phyloP scores from a whole-genome alignment of 2,797 vertebrate genomes.

The Coracias cyanogaster region DNA sequence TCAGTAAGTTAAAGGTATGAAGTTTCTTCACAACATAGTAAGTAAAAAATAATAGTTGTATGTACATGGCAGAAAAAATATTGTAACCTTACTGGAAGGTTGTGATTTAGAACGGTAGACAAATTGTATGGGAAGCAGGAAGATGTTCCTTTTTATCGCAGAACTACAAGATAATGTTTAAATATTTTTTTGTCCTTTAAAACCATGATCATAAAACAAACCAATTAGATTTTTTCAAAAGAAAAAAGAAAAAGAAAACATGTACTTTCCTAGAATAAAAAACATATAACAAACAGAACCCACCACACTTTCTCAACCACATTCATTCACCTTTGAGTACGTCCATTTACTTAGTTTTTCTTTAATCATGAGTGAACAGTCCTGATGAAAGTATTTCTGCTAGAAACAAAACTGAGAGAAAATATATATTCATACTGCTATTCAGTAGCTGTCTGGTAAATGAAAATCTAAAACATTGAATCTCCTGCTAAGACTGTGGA shows the following conservation, averaged over 20 bases:
- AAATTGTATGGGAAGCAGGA: not conserved
- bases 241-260: not conserved
- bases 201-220: not conserved
- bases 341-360: not conserved
- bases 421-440: not conserved
- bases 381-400: not conserved
- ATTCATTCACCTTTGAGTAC: conserved; percentile 8
- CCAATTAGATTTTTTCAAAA: not conserved
- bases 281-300: not conserved
- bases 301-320: not conserved
- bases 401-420: not conserved
- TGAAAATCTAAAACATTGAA: not conserved
- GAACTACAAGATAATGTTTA: not conserved
- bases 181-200: not conserved
- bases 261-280: not conserved
- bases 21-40: not conserved
- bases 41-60: not conserved
- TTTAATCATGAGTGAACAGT: not conserved
- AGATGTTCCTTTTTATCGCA: not conserved
- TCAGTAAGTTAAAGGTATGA: not conserved
- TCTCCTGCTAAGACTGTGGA: conserved; percentile 4
- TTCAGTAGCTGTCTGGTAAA: not conserved
- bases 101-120: not conserved
- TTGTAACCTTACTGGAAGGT: not conserved
- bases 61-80: not conserved